phyloP scores from a whole-genome alignment of 2,113 vertebrate genomes.

The Zosterops hypoxanthus region DNA sequence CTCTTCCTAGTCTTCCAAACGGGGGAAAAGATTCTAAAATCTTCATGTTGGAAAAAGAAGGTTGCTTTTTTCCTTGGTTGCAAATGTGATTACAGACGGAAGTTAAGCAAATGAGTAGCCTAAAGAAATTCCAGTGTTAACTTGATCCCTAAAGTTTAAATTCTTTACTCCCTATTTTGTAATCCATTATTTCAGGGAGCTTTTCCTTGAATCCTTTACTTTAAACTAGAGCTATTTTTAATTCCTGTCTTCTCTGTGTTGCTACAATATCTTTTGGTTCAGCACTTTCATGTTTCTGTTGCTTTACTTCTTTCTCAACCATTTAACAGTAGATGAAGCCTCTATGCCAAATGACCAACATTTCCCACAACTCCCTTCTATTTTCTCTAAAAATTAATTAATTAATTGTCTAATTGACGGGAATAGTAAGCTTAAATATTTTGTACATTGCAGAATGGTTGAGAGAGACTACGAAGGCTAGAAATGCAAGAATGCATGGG shows the following conservation, averaged over 20 bases:
- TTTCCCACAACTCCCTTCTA: not conserved
- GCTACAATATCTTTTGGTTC: not conserved
- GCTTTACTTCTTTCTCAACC: not conserved
- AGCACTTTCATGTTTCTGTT: not conserved
- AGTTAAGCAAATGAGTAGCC: slow-evolving; percentile 34
- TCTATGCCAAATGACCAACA: not conserved
- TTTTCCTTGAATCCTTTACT: not conserved
- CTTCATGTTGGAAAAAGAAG: not conserved
- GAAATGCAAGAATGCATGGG: not conserved
- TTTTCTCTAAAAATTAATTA: not conserved
- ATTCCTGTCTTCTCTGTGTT: not conserved
- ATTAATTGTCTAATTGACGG: not conserved
- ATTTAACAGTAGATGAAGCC: not conserved
- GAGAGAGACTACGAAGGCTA: not conserved
- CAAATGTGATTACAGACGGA: not conserved
- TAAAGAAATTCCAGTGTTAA: slow-evolving; percentile 14
- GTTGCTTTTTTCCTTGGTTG: not conserved
- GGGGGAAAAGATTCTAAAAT: not conserved
- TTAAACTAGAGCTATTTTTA: not conserved
- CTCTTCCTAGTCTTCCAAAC: not conserved
- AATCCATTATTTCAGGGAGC: not conserved
- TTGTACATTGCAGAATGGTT: not conserved
- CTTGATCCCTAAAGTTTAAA: not conserved
- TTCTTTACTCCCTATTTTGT: not conserved
- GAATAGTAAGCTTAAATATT: not conserved